phyloP scores from a whole-genome alignment of 2,888 invertebrate genomes.

The Dryocosmus kuriphilus region DNA sequence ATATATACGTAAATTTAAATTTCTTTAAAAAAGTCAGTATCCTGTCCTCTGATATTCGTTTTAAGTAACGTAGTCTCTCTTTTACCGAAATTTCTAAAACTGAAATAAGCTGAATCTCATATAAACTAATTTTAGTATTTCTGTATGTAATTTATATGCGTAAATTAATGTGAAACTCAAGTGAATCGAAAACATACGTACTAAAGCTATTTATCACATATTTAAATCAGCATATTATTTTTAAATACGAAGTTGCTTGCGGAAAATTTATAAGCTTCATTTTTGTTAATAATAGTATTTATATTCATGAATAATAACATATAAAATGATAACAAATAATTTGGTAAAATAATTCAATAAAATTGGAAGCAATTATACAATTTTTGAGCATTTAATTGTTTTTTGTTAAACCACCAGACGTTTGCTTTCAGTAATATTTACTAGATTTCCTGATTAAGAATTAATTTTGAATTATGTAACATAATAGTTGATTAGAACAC shows the following conservation, averaged over 20 bases:
- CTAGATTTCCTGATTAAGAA: not conserved
- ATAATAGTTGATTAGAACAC: not conserved
- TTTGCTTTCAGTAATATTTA: not conserved
- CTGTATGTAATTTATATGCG: not conserved
- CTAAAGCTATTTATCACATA: not conserved
- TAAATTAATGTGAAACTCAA: not conserved
- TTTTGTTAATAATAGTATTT: not conserved
- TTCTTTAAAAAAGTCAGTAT: not conserved
- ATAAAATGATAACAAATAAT: not conserved
- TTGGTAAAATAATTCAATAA: not conserved
- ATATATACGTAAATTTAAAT: not conserved
- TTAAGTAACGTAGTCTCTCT: not conserved
- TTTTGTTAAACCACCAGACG: not conserved
- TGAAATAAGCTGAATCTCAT: not conserved
- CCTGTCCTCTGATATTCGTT: not conserved
- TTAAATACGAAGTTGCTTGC: not conserved
- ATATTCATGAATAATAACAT: not conserved
- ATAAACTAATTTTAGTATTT: not conserved
- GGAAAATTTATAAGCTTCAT: too few relatives aligned
- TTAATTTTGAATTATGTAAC: not conserved
- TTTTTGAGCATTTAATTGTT: too few relatives aligned
- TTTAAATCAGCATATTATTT: not conserved
- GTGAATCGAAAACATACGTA: not conserved
- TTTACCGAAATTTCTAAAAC: not conserved
- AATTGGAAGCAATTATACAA: not conserved